Base-by-base conservation (phyloP, 2,797 vertebrate species). In the Rhinoraja longicauda region DNA sequence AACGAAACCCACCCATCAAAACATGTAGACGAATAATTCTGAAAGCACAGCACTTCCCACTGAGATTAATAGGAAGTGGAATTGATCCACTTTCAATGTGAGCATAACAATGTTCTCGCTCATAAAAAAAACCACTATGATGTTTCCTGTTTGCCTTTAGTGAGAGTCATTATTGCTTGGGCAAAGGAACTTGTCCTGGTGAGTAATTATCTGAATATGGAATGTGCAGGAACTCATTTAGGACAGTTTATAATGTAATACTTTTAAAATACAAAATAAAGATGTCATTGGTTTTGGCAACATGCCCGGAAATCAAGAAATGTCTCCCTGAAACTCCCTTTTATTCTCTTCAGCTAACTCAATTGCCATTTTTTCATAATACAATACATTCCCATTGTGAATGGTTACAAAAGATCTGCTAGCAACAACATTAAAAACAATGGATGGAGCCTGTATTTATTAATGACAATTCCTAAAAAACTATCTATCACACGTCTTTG, bases 1-100 rank as follows among this genome's bases (percentile, higher is more conserved):
- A 67, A 67, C 7, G 1, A 67, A 32, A 64, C 5, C 1, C 84
- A 88, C 15, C 13, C 84, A 21, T 64, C 59, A 67, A 88, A 64
- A 67, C 17, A 36, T 21, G 59, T 64, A 67, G n/a, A 17, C 8
- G 13, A 88, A 88, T 67, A 88, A 88, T 88, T 88, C 32, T 36
- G 62, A 88, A 88, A 88, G 15, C 19, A 1, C 62, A 21, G 88
- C n/a, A 88, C 84, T 67, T 88, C 84, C n/a, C 84, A 67, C 76
- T 88, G 21, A 36, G 15, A 21, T 88, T 88, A 88, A 67, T 32
- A 36, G 59, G 84, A 88, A 36, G 84, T 88, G 62, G 29, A 88
- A 36, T 88, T 64, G 62, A 67, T 88, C n/a, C 62, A 36, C 59
- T 88, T 88, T 67, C 59, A 21, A 19, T 21, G n/a, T 12, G 19